Evolutionary conservation across 2,113 vertebrate genomes (phyloP), one percentile per base, ranked within the genome.

Genomic region (Brachypteracias leptosomus): DNA sequence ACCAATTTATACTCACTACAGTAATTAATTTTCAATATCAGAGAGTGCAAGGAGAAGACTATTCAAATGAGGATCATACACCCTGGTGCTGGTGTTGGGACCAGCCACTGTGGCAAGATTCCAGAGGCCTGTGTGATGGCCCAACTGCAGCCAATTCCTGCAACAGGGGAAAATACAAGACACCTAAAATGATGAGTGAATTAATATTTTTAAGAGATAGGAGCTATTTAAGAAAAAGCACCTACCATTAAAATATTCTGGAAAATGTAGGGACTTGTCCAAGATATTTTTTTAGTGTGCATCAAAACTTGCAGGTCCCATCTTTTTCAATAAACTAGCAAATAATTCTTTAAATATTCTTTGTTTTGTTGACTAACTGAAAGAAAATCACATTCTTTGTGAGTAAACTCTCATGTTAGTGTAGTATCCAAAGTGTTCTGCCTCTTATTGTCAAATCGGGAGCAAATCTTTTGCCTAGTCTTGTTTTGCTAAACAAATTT

Each of bases 401-500:
- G 90, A 76, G 31, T 29, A 71, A 96, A 95, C 77, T 92, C 75
- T 81, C 61, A 65, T 3, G 40, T 72, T 65, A 79, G 73, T 79
- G 77, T 44, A 71, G 58, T 79, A 89, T 65, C 62, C 74, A 94
- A 90, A 85, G 66, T 3, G 4, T n/a, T 89, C 84, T 68, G n/a
- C 76, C 61, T 81, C 42, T 35, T 84, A 67, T 9, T 89, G 40
- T 85, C 77, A 87, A 72, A 88, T 71, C 83, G 66, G 61, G 80
- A 92, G 77, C 3, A 0, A 89, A 87, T 68, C 44, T 81, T 95
- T 59, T 82, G 72, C 85, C 88, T 49, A 65, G 78, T 93, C 75
- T 83, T 81, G 75, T 31, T 86, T 86, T 18, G 35, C 85, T 47
- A 94, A 95, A 95, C 36, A 77, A 72, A 87, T 87, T 77, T 70